phyloP scores from a whole-genome alignment of 2,888 invertebrate species.

The Platycnemis pennipes region DNA sequence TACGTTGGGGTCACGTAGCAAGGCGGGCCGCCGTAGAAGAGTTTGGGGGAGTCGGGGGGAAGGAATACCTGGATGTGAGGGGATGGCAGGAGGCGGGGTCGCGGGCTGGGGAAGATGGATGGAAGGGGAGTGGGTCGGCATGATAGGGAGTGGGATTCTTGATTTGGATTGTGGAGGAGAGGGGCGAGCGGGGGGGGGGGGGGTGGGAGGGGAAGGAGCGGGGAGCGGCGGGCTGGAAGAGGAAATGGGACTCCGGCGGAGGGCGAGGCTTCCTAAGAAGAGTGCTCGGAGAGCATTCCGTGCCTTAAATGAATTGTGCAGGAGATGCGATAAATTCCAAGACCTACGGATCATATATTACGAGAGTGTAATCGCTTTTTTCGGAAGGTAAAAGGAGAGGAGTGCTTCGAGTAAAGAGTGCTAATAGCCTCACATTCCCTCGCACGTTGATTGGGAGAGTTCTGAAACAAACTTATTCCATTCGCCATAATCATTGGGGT shows the following conservation, averaged over 20 bases:
- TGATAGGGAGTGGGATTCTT: slow-evolving; percentile 57
- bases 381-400: background rate
- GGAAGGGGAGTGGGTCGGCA: slow-evolving; percentile 61
- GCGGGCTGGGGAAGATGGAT: slow-evolving; percentile 9
- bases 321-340: background rate
- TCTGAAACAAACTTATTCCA: too few relatives aligned
- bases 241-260: background rate
- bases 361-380: background rate
- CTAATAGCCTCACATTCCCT: background rate
- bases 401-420: background rate
- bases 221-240: background rate
- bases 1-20: slow-evolving; percentile 52
- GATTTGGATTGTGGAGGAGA: too few relatives aligned
- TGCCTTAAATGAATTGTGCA: background rate
- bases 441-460: background rate
- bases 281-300: background rate
- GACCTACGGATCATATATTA: background rate
- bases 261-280: background rate
- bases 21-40: slow-evolving; percentile 16
- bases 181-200: background rate
- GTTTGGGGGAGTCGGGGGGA: background rate
- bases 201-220: slow-evolving; percentile 72
- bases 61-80: slow-evolving; percentile 40
- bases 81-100: slow-evolving; percentile 8
- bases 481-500: background rate